Percentiles rank a stretch among this genome's conserved stretches.
These are phyloP conservation scores for Melanogrammus aeglefinus DNA, from an alignment of 2,797 vertebrate genomes.

Conservation along the genomic window DNA sequence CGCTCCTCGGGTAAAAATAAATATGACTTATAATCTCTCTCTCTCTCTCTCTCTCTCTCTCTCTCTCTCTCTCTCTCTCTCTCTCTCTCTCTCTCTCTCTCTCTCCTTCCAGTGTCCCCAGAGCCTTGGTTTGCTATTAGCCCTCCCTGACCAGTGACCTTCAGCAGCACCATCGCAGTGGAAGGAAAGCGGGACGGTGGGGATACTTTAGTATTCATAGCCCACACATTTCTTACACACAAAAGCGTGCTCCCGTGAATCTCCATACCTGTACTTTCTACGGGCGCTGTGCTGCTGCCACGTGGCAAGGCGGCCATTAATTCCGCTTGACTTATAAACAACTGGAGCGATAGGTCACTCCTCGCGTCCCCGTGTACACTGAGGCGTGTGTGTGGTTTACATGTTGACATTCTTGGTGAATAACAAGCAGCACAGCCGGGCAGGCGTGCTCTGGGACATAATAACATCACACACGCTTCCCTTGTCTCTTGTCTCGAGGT, in stretches of 20 bases:
- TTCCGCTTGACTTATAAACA: conserved; percentile 40
- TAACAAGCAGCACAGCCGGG: background rate
- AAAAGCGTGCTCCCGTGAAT: background rate
- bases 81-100: background rate
- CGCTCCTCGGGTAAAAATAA: background rate
- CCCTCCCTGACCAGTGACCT: conserved; percentile 22
- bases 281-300: conserved; percentile 10
- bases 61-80: background rate
- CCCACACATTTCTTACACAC: background rate
- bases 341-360: conserved; percentile 12
- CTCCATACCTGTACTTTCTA: conserved; percentile 15
- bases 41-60: background rate
- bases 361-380: background rate
- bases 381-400: background rate
- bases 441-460: background rate
- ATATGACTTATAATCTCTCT: background rate
- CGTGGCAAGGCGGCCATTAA: conserved; percentile 35
- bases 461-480: background rate
- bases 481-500: background rate
- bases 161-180: conserved; percentile 4
- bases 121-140: background rate
- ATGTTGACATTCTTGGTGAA: background rate
- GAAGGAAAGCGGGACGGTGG: background rate
- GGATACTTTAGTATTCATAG: background rate
- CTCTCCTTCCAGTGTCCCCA: background rate